A percentile compares a stretch with the other conserved stretches of the same genome.
Evolutionary conservation across 1,140 invertebrate genomes (phyloP).

Genomic region (Steinernema khuongi): DNA sequence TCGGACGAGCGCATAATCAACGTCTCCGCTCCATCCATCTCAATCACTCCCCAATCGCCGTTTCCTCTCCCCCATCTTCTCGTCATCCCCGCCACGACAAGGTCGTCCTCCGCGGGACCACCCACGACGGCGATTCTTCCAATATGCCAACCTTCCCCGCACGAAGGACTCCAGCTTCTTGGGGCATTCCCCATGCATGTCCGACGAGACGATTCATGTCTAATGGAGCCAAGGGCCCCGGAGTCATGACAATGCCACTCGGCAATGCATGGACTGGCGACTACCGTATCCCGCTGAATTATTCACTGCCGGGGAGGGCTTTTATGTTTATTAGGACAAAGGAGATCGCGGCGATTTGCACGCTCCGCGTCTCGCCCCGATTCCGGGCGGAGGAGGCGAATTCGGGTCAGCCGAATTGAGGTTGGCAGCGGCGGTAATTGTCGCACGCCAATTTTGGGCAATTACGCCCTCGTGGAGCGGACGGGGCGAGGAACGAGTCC

Average conservation of each 20-base stretch:
- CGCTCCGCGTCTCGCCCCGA: no score
- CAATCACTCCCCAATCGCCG: conserved; percentile 12
- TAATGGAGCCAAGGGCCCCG: no score
- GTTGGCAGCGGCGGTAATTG: conserved; percentile 10
- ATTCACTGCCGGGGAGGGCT: conserved; percentile 3
- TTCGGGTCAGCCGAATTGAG: conserved; percentile 12
- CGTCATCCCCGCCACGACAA: neutral
- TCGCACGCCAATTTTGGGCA: neutral
- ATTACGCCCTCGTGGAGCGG: neutral
- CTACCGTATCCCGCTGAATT: conserved; percentile 8
- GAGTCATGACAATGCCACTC: neutral
- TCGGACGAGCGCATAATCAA: no score
- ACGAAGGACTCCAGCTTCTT: no score
- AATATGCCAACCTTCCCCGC: no score
- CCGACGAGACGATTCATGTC: no score
- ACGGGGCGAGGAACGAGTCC: neutral
- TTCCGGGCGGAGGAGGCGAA: neutral
- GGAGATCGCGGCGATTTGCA: no score
- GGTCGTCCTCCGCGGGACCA: neutral
- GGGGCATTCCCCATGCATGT: no score
- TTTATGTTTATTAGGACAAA: conserved; percentile 13
- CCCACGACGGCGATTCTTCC: neutral
- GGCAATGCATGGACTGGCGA: neutral
- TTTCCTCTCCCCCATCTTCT: neutral
- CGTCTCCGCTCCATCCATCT: conserved; percentile 1